Base-by-base conservation (phyloP, 2,797 vertebrate species). In the Pogonophryne albipinna region DNA sequence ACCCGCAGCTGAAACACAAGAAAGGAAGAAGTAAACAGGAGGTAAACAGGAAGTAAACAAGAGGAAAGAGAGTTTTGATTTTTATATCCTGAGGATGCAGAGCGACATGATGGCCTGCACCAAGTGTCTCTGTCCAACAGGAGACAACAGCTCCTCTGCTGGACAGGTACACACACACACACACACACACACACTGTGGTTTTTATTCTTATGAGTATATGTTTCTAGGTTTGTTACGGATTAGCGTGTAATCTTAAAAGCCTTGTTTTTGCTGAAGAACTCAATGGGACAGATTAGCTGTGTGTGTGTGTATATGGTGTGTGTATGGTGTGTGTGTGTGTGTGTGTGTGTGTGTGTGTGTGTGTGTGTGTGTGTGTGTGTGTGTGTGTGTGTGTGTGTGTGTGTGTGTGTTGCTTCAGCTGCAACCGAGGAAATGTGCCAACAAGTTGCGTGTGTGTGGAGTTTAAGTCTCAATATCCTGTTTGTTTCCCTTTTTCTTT, bases 171-270 rank as follows among this genome's bases (percentile, higher is more conserved):
- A 61, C 51, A 46, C 66, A 58, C 42, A 20, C 51, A 20, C 31
- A 42, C 38, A 47, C 50, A 56, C 31, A 63, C 52, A 66, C 38
- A 56, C 60, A 47, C 53, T 38, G 34, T 38, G 34, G 34, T 52
- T 12, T 53, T 14, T 65, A n/a, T 50, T 38, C 16, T 3, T 58
- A 60, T 80, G 56, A 38, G 34, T 38, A 38, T 44, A 20, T 68
- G 67, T 69, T 20, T 82, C 12, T 55, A 10, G 58, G 51, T 88
- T 66, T 84, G 56, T 68, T 76, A 49, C 27, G 59, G 86, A 87
- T 86, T 85, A 80, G n/a, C 5, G 0, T 66, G 42, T 87, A 85
- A 89, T 87, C 86, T 79, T 52, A 42, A 88, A 87, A 85, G 56
- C 80, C 51, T 83, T 85, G 74, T 69, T 86, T 27, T 75, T 44